These are phyloP conservation scores for Pantala flavescens DNA, from an alignment of 1,140 invertebrate species.

Conservation along the genomic window DNA sequence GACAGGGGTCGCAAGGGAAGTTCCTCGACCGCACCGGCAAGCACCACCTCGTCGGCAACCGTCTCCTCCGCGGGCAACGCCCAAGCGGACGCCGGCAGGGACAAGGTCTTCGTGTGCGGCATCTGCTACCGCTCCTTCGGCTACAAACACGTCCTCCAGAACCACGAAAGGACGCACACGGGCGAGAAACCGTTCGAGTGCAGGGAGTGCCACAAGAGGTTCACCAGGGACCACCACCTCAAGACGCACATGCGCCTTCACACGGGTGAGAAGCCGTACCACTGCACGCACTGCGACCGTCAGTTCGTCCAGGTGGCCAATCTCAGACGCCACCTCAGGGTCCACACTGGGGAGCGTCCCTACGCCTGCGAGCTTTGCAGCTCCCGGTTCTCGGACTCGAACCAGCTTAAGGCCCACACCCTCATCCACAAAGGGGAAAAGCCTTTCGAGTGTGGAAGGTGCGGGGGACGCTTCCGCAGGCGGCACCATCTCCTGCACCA, in stretches of 20 bases:
- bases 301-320: conserved; percentile 93
- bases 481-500: conserved; percentile 77
- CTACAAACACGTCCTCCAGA: conserved; percentile 91
- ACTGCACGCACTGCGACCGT: conserved; percentile 80
- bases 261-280: conserved; percentile 87
- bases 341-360: conserved; percentile 91
- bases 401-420: conserved; percentile 84
- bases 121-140: conserved; percentile 80
- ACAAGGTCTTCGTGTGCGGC: conserved; percentile 78
- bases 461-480: conserved; percentile 63
- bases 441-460: conserved; percentile 68
- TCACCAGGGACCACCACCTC: conserved; percentile 90
- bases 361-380: conserved; percentile 85
- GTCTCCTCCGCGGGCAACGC: conserved; percentile 34
- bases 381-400: conserved; percentile 84
- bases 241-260: conserved; percentile 89
- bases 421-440: conserved; percentile 84
- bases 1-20: not conserved
- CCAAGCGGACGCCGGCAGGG: conserved; percentile 42
- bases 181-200: conserved; percentile 96
- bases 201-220: conserved; percentile 84
- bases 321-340: conserved; percentile 79
- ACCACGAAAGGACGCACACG: conserved; percentile 93
- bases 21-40: not conserved
- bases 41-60: conserved; percentile 20